Base-by-base conservation (phyloP, 2,797 vertebrate species). In the Discoglossus pictus region DNA sequence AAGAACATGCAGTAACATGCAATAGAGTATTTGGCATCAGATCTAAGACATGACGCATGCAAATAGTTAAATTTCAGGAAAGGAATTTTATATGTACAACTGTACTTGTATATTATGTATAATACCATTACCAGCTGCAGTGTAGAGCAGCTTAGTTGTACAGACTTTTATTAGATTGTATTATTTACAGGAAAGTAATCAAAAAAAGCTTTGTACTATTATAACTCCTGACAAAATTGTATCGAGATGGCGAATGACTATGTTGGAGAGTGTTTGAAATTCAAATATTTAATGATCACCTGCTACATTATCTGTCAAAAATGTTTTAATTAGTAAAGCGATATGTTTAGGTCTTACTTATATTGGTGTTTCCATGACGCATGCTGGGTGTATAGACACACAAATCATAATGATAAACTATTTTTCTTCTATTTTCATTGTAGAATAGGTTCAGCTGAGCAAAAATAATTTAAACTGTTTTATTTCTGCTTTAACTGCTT, bases 291-390 rank as follows among this genome's bases (percentile, higher is more conserved):
- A 55, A n/a, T 39, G 20, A 39, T 55, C 31, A 53, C 31, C 53
- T 55, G 5, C 34, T 40, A 39, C 25, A 13, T 43, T 44, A 31
- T 44, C 55, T 31, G 6, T 23, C 31, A 40, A 44, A 58, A 10
- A 40, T 27, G 24, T 27, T 59, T 59, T 59, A 59, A 59, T 59
- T 31, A 59, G 55, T 13, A 59, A 59, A 59, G 39, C 13, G 55
- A 59, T 44, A 59, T 59, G 55, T 59, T 59, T 59, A 59, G 39
- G 10, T 59, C 55, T 59, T 25, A 27, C 55, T 44, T 44, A 15
- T 59, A 43, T 43, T 39, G 34, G 40, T 17, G 21, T 59, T 59
- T 59, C 55, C 55, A 59, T 59, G 55, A 59, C 55, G 40, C 40
- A 59, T 43, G 23, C 40, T 34, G 23, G 23, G 10, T 17, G 44